These are phyloP conservation scores for Acrocyrtus sp. DNA, from an alignment of 2,888 invertebrate species.

Conservation along the genomic window DNA sequence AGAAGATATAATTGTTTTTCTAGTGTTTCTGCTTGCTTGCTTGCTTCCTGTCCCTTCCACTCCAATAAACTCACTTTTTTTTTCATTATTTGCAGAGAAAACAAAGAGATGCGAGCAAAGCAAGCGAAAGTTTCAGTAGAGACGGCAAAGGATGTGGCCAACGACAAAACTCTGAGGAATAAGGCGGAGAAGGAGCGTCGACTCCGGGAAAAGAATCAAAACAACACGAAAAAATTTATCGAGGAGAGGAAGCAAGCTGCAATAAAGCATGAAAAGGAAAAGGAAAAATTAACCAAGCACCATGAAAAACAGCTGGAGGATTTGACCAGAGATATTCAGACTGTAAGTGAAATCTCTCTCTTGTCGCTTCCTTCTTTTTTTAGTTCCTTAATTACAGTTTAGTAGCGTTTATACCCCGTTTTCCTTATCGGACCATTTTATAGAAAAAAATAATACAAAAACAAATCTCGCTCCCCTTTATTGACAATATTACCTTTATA, in stretches of 20 bases:
- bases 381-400: neutral
- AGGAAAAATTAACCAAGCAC: conserved; percentile 88
- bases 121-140: conserved; percentile 98
- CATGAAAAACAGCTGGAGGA: conserved; percentile 94
- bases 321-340: conserved; percentile 86
- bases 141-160: conserved; percentile 93
- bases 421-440: no score
- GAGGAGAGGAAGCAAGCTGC: conserved; percentile 90
- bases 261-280: conserved; percentile 91
- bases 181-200: conserved; percentile 97
- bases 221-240: conserved; percentile 97
- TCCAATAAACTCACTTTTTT: conserved; percentile 12
- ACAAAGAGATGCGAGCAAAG: conserved; percentile 88
- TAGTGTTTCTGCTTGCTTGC: neutral
- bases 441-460: no score
- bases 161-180: conserved; percentile 94
- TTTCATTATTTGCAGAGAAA: conserved; percentile 74
- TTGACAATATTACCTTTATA: no score
- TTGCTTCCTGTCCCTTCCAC: neutral
- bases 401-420: neutral
- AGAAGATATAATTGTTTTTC: no score
- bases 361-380: neutral
- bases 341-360: conserved; percentile 70
- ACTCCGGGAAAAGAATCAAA: conserved; percentile 93
- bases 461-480: no score